These are phyloP conservation scores for Eriosoma lanigerum DNA, from an alignment of 1,140 invertebrate species.

Conservation along the genomic window DNA sequence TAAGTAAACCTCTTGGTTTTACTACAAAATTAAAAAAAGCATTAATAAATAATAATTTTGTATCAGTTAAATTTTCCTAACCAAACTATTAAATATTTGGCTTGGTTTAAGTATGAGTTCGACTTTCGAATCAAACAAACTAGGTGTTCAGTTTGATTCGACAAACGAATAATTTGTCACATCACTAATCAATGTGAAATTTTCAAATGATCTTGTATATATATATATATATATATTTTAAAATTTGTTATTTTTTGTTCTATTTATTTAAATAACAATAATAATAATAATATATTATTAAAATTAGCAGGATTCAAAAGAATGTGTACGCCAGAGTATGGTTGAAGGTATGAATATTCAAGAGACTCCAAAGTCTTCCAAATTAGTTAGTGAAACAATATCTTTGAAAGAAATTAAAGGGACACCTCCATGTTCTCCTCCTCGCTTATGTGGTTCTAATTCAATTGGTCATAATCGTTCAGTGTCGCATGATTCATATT, in stretches of 20 bases:
- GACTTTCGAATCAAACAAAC: too few species aligned
- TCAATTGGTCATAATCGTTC: conserved; percentile 62
- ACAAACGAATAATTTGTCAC: too few species aligned
- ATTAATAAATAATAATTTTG: too few species aligned
- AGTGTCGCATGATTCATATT: conserved; percentile 90
- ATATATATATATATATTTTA: not conserved
- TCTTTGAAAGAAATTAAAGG: conserved; percentile 41
- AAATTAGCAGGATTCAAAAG: conserved; percentile 17
- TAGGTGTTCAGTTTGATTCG: too few species aligned
- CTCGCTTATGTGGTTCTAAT: conserved; percentile 44
- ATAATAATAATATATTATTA: not conserved
- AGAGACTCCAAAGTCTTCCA: conserved; percentile 35
- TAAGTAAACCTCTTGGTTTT: too few species aligned
- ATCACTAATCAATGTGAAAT: too few species aligned
- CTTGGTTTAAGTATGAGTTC: too few species aligned
- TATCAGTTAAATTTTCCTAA: too few species aligned
- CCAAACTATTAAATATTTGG: too few species aligned
- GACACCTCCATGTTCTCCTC: conserved; percentile 40
- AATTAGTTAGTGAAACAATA: conserved; percentile 31
- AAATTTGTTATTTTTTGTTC: not conserved
- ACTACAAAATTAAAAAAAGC: too few species aligned
- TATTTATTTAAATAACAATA: conserved; percentile 29
- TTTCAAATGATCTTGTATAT: not conserved
- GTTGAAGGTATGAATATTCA: conserved; percentile 9
- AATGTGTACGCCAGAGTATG: not conserved